These are phyloP conservation scores for Melopsittacus undulatus DNA, from an alignment of 2,797 vertebrate species.

Conservation along the genomic window DNA sequence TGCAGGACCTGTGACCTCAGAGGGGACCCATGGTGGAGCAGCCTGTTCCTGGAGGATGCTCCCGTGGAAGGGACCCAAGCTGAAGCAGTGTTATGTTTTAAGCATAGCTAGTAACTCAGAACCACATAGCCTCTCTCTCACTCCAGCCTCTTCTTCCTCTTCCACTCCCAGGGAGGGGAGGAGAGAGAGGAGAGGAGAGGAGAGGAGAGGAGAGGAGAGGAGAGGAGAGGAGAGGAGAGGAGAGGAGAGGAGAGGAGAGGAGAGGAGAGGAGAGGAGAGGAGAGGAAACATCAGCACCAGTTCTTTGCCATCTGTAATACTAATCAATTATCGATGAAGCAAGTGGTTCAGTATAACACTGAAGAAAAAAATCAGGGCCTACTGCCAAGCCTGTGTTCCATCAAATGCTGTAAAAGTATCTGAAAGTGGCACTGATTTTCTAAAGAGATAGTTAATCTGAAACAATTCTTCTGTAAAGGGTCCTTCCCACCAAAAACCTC, in stretches of 20 bases:
- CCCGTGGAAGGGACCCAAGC: background rate
- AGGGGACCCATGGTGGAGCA: background rate
- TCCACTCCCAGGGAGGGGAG: no score
- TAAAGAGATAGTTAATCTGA: background rate
- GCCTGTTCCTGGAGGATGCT: background rate
- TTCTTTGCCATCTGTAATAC: background rate
- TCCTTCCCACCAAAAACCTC: background rate
- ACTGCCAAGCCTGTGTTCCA: background rate
- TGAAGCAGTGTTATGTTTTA: background rate
- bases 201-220: no score
- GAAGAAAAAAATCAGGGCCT: background rate
- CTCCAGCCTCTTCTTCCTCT: no score
- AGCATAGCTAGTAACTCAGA: no score
- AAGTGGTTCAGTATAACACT: background rate
- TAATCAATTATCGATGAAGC: background rate
- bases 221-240: no score
- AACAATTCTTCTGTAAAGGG: background rate
- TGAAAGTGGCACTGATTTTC: background rate
- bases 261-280: no score
- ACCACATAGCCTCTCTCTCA: no score
- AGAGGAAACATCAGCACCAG: background rate
- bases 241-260: no score
- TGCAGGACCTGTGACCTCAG: background rate
- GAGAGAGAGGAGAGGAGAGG: no score
- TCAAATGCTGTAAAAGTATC: background rate